Evolutionary conservation across 2,888 invertebrate species (phyloP).

Genomic region (Caenorhabditis imperialis): DNA sequence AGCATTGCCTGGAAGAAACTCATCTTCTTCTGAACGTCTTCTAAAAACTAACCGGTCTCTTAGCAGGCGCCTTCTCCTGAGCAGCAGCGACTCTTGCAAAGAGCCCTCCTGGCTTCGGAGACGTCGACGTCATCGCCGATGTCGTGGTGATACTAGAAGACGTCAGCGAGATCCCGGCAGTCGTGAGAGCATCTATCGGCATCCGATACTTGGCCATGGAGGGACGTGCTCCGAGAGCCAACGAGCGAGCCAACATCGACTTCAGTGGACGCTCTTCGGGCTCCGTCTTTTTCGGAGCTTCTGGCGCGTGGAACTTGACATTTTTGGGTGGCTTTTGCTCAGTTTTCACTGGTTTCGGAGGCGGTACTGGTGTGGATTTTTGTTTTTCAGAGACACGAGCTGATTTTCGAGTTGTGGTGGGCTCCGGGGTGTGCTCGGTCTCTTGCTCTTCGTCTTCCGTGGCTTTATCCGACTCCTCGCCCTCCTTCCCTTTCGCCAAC

Average conservation of each 20-base stretch:
- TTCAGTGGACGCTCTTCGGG: conserved; percentile 33
- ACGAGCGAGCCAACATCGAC: conserved; percentile 27
- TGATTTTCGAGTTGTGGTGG: too few species aligned
- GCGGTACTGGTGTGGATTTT: too few species aligned
- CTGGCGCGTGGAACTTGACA: too few species aligned
- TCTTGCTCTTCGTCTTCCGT: too few species aligned
- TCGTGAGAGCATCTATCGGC: conserved; percentile 3
- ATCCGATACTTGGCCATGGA: conserved; percentile 33
- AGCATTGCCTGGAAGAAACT: conserved; percentile 17
- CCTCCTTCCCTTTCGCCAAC: conserved; percentile 5
- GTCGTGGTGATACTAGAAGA: conserved; percentile 4
- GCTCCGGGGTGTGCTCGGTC: conserved; percentile 2
- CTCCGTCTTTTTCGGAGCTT: conserved; percentile 2
- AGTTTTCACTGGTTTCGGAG: not conserved
- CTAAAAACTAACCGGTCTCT: conserved; percentile 11
- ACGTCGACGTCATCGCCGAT: not conserved
- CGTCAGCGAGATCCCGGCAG: conserved; percentile 6
- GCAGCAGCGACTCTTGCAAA: conserved; percentile 13
- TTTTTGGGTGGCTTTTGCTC: too few species aligned
- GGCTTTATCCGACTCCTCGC: not conserved
- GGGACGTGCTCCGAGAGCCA: conserved; percentile 20
- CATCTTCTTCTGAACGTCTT: not conserved
- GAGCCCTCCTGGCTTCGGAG: conserved; percentile 6
- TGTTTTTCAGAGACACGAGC: too few species aligned
- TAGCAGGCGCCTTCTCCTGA: conserved; percentile 14